Base-by-base conservation (phyloP, 2,888 invertebrate species). In the Theretra japonica region DNA sequence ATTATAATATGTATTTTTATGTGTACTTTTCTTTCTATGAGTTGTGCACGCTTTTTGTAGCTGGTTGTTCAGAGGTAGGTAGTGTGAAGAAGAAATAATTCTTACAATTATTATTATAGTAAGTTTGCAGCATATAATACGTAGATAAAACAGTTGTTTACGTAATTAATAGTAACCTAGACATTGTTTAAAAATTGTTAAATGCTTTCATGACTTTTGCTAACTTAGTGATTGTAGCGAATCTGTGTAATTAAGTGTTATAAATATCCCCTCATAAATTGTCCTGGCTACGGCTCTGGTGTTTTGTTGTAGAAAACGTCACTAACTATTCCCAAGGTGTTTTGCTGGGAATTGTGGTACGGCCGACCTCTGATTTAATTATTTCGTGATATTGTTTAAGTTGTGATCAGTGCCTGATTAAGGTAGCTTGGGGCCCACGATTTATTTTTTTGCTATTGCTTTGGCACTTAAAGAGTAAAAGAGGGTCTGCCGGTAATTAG, bases 201-300 rank as follows among this genome's bases (percentile, higher is more conserved):
- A 53, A 53, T 53, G 53, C 53, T 53, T 53, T 53, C 19, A 41
- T 41, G 11, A 53, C 19, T 60, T 60, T 30, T 60, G 28, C 41
- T 65, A 21, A 15, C 23, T 21, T 11, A 21, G 21, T 62, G 11
- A 62, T 33, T 41, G 41, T 58, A 62, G 11, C n/a, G 2, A 7
- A n/a, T n/a, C 15, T 28, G 7, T 19, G 30, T 17, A 60, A 25
- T 60, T 19, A 19, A 17, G 25, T 15, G 25, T 19, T 19, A 28
- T 6, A 60, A 30, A 7, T 60, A 19, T 33, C 33, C 33, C 60
- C 41, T 11, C 8, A 33, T 28, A 41, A 11, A 15, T 23, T 41
- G 21, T 23, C 17, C 65, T 65, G 41, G 41, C 65, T 65, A 41
- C 23, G 65, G 65, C 65, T 41, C 65, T 65, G 48, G 5, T 53